Base-by-base conservation (phyloP, 2,888 invertebrate species). In the Nipponacmea schrenckii region DNA sequence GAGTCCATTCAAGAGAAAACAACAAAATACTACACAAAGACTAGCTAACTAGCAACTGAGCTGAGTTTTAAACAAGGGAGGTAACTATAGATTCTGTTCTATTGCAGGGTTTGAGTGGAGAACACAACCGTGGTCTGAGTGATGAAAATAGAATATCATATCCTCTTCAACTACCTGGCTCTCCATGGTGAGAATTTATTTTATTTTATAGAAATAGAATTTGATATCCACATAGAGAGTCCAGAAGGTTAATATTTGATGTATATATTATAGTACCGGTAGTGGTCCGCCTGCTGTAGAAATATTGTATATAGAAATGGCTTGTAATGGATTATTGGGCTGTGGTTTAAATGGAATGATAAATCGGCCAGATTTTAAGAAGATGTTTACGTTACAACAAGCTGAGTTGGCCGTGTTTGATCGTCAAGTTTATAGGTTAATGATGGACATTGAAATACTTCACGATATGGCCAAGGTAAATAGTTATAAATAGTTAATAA, bases 241-340 rank as follows among this genome's bases (percentile, higher is more conserved):
- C 39, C 39, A 5, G 8, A 39, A 8, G 8, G 3, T 1, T 39
- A 39, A 39, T 39, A 39, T 39, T 39, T 5, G 7, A 39, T 39
- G 39, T 39, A 10, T 39, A 39, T 39, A 39, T 39, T 39, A 10
- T 39, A 39, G 39, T 7, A 31, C 31, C 5, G 31, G 31, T 31
- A 31, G 31, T 31, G n/a, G n/a, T n/a, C n/a, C n/a, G n/a, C n/a
- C 14, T 62, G 56, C 20, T 24, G 77, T 80, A 12, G 72, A 78
- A 12, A 64, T 72, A 0, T 83, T 87, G 66, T 90, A 89, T 77
- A 81, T 91, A 50, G 91, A 91, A 84, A 90, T 91, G 90, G 90
- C 90, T 0, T 90, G 90, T 77, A 91, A 90, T 79, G 87, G 83
- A 14, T 78, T 90, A 80, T 89, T 90, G 83, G 91, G 91, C 4